Conservation (phyloP, 2,113 vertebrate species). For the Takifugu bimaculatus region DNA sequence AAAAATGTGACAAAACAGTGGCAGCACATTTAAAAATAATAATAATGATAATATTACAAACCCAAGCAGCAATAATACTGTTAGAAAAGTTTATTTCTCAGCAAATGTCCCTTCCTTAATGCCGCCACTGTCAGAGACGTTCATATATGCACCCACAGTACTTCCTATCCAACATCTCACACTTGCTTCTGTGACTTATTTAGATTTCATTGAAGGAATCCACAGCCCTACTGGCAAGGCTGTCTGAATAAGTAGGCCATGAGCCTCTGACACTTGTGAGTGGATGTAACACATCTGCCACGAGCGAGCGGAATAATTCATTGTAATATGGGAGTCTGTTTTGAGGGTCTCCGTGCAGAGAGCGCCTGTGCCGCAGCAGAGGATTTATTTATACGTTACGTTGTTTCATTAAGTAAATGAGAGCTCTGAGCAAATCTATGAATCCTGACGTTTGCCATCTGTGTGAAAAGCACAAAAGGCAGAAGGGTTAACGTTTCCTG, state of each 20-base stretch:
- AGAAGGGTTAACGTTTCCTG: slow-evolving; percentile 16
- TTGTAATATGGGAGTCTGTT: slow-evolving; percentile 55
- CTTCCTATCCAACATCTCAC: slow-evolving; percentile 41
- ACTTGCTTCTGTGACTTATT: slow-evolving; percentile 66
- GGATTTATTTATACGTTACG: slow-evolving; percentile 47
- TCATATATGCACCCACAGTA: slow-evolving; percentile 39
- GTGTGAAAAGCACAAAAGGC: slow-evolving; percentile 19
- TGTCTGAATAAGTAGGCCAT: slow-evolving; percentile 65
- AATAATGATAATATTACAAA: no score
- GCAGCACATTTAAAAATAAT: no score
- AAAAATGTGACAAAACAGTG: no score
- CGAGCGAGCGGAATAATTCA: slow-evolving; percentile 59
- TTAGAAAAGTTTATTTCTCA: slow-evolving; percentile 30
- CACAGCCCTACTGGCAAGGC: slow-evolving; percentile 59
- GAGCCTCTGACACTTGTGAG: slow-evolving; percentile 59
- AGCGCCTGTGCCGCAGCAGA: slow-evolving; percentile 32
- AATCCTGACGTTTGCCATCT: slow-evolving; percentile 27
- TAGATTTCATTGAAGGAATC: slow-evolving; percentile 64
- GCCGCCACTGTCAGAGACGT: slow-evolving; percentile 42
- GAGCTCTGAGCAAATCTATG: slow-evolving; percentile 29
- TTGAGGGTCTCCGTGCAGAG: slow-evolving; percentile 34
- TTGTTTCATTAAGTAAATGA: slow-evolving; percentile 43
- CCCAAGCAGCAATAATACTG: neutral
- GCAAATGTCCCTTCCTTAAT: slow-evolving; percentile 53
- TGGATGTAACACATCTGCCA: slow-evolving; percentile 56